Evolutionary conservation across 2,888 invertebrate species (phyloP).

Genomic region (Cryptus viduatorius): DNA sequence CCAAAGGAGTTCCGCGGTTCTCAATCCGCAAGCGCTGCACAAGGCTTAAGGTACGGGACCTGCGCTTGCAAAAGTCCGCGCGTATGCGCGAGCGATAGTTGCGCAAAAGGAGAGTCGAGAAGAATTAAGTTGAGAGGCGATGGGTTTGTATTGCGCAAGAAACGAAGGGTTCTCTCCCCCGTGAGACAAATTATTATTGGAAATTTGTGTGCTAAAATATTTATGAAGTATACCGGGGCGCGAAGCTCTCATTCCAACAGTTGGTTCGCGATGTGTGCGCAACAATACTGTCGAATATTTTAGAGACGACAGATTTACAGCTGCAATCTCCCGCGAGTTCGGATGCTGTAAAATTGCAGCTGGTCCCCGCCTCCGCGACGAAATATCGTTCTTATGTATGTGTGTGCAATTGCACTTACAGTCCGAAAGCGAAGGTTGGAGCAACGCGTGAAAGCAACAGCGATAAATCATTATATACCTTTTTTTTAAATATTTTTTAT

Average conservation of each 20-base stretch:
- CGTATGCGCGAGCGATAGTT: neutral
- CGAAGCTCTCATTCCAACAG: neutral
- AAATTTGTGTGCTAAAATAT: neutral
- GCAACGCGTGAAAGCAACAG: constrained; percentile 6
- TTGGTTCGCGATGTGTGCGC: neutral
- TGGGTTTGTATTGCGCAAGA: constrained; percentile 10
- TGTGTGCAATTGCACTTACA: constrained; percentile 7
- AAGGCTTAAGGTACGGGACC: no score
- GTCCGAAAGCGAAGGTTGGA: constrained; percentile 13
- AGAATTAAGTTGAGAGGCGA: neutral
- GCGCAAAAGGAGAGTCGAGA: constrained; percentile 9
- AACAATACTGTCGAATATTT: constrained; percentile 44
- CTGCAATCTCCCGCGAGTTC: constrained; percentile 19
- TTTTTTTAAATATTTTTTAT: constrained; percentile 17
- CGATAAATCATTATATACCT: constrained; percentile 40
- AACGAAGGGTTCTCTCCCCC: constrained; percentile 1
- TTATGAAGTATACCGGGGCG: constrained; percentile 7
- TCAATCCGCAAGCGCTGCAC: neutral
- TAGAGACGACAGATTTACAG: constrained; percentile 42
- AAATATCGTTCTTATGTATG: constrained; percentile 9
- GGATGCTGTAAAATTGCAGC: neutral
- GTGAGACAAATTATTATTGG: constrained; percentile 38
- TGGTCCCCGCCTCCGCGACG: neutral
- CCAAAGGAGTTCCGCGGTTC: constrained; percentile 14
- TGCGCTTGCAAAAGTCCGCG: neutral